These are phyloP conservation scores for Sciurus carolinensis DNA, from an alignment of 2,797 vertebrate species.

Conservation along the genomic window DNA sequence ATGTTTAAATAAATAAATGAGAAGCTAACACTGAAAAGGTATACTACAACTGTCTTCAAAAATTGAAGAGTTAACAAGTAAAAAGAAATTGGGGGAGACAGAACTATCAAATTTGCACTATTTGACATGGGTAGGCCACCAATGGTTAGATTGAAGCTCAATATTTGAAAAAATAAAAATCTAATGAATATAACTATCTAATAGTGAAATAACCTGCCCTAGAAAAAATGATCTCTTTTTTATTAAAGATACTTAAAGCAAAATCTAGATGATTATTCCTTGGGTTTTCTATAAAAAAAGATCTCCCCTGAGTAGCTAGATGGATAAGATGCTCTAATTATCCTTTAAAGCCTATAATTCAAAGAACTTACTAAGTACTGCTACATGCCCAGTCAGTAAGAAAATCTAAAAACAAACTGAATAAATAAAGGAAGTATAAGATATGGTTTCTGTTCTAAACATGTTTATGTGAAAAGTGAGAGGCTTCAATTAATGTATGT, in stretches of 20 bases:
- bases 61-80: conserved; percentile 25
- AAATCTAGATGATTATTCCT: not conserved
- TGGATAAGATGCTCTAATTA: not conserved
- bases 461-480: not conserved
- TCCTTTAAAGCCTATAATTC: not conserved
- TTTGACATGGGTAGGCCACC: not conserved
- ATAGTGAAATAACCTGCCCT: conserved; percentile 15
- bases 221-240: conserved; percentile 9
- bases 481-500: not conserved
- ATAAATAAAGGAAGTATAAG: not conserved
- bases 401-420: not conserved
- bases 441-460: not conserved
- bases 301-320: conserved; percentile 17
- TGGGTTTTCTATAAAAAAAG: not conserved
- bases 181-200: not conserved
- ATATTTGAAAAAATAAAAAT: not conserved
- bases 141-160: conserved; percentile 24
- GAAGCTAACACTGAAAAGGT: not conserved
- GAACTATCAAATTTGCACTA: not conserved
- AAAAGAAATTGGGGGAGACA: not conserved
- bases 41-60: not conserved
- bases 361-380: conserved; percentile 21
- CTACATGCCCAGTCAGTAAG: not conserved
- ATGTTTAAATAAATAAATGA: not conserved
- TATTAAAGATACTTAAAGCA: not conserved